Base-by-base conservation (phyloP, 2,797 vertebrate genomes). In the Gobio occitaniae region DNA sequence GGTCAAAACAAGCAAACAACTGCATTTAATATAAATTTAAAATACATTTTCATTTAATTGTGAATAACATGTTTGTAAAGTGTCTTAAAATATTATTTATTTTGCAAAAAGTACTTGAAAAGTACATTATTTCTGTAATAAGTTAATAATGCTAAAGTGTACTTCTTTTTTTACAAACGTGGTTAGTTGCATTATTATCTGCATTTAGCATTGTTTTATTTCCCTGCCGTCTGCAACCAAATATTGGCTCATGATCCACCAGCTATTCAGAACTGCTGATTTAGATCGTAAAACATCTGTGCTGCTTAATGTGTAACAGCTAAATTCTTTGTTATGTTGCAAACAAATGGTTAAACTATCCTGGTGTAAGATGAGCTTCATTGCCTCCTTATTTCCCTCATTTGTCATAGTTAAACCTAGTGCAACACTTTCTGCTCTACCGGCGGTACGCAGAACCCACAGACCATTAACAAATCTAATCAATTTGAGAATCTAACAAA, bases 321-420 rank as follows among this genome's bases (percentile, higher is more conserved):
- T 38, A 80, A 16, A 54, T 12, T 13, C 0, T 69, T 54, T 66
- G 65, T 69, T 80, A 41, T 10, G 32, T 11, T 56, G 66, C 21
- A 80, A 38, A 80, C 32, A 41, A 80, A 80, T 52, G 50, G 79
- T 80, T 80, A 41, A 80, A 54, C 66, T 38, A 21, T 69, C 65
- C 70, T 80, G 32, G 2, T 52, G 52, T 47, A 16, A 78, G 25
- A 65, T 78, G 41, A 69, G 65, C 65, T 69, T 80, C 65, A 70
- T 56, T 80, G 65, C 19, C 65, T 69, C 32, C 65, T 54, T 32
- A 69, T 80, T 80, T 70, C 65, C 65, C 66, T 52, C 65, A 80
- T 80, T 80, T 70, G 79, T 80, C 79, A 80, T 80, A 80, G 79
- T 80, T 80, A 80, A 80, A 80, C 48, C 48, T 41, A 41, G 25